phyloP scores from a whole-genome alignment of 2,113 vertebrate genomes.

The Ursus arctos region DNA sequence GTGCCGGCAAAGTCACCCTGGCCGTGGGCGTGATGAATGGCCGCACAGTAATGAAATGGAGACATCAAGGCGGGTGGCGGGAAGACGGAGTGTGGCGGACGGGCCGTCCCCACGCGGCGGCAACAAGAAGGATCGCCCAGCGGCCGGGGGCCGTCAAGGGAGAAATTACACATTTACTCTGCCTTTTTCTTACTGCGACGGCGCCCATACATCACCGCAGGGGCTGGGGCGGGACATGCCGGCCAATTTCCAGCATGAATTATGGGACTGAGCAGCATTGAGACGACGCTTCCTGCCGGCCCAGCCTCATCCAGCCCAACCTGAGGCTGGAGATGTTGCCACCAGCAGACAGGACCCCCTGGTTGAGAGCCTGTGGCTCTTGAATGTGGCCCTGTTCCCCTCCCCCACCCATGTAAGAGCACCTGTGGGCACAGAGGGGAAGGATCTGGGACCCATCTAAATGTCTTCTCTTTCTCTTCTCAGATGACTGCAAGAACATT shows the following conservation, averaged over 20 bases:
- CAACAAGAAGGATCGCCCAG: constrained; percentile 98
- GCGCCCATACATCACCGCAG: constrained; percentile 98
- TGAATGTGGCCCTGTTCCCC: not conserved
- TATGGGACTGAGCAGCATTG: constrained; percentile 89
- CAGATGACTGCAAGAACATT: constrained; percentile 93
- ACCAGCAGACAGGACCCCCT: not conserved
- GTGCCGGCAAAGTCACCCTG: constrained; percentile 95
- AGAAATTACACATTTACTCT: constrained; percentile 99
- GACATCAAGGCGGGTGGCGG: constrained; percentile 99
- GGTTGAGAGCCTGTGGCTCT: not conserved
- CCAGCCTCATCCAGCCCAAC: constrained; percentile 52
- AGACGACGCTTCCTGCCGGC: constrained; percentile 65
- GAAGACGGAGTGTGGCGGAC: constrained; percentile 85
- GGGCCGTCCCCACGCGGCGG: constrained; percentile 77
- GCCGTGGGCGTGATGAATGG: constrained; percentile 97
- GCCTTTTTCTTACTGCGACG: constrained; percentile 99
- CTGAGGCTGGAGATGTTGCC: constrained; percentile 25
- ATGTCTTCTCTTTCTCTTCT: constrained; percentile 69
- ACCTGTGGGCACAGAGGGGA: not conserved
- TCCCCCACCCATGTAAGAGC: not conserved
- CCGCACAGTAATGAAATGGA: constrained; percentile 99
- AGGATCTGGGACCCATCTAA: not conserved
- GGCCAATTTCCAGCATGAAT: constrained; percentile 99
- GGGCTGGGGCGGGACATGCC: constrained; percentile 92
- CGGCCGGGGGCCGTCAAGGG: constrained; percentile 99